These are phyloP conservation scores for Eptesicus fuscus DNA, from an alignment of 2,113 vertebrate genomes.

Conservation along the genomic window DNA sequence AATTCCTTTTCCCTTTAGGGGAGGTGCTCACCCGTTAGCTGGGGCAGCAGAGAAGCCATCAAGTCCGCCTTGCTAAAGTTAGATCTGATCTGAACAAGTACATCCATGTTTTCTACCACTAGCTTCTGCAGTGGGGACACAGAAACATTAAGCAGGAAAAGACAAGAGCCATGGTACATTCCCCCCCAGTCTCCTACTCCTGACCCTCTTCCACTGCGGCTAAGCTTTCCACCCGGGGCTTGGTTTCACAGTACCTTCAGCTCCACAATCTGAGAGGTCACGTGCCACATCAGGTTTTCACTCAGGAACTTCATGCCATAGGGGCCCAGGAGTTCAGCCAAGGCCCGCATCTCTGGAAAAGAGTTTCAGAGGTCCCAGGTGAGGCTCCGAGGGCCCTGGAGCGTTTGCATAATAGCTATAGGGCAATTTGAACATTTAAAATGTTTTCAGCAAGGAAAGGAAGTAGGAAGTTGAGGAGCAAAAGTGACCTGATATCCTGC, in stretches of 20 bases:
- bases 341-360: slow-evolving; percentile 87
- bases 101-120: slow-evolving; percentile 95
- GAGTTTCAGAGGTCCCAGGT: neutral
- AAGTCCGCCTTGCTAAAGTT: slow-evolving; percentile 86
- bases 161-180: neutral
- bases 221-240: neutral
- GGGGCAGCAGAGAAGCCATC: slow-evolving; percentile 85
- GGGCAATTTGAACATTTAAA: neutral
- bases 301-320: slow-evolving; percentile 94
- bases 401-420: neutral
- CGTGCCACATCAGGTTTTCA: slow-evolving; percentile 98
- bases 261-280: slow-evolving; percentile 95
- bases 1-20: neutral
- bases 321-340: slow-evolving; percentile 93
- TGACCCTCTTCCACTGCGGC: too few relatives aligned
- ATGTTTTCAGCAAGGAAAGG: neutral
- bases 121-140: slow-evolving; percentile 85
- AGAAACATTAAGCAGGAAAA: neutral
- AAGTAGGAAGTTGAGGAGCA: neutral
- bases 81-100: slow-evolving; percentile 92
- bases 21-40: slow-evolving; percentile 85
- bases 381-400: neutral
- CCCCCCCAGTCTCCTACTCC: neutral
- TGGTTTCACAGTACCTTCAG: slow-evolving; percentile 86
- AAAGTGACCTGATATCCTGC: neutral